Evolutionary conservation across 2,113 vertebrate species (phyloP).

Genomic region (Hystrix cristata): DNA sequence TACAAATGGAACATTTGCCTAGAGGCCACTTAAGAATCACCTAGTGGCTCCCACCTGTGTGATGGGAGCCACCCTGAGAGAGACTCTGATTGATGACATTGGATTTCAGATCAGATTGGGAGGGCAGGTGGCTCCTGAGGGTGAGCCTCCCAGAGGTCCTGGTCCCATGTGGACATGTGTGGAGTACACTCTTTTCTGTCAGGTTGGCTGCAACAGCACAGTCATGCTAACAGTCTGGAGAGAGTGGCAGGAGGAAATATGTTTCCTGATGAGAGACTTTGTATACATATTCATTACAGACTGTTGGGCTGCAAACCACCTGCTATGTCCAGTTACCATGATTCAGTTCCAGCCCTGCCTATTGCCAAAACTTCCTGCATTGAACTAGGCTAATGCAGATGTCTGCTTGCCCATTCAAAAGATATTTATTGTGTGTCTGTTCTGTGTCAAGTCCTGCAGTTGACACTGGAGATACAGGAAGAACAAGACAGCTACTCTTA

Average conservation of each 20-base stretch:
- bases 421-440: background rate
- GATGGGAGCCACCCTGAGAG: background rate
- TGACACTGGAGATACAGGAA: background rate
- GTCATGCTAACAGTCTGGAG: background rate
- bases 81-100: background rate
- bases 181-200: background rate
- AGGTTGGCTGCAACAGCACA: background rate
- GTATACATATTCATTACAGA: accelerated
- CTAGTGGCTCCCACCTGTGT: background rate
- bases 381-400: background rate
- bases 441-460: background rate
- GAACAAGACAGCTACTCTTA: background rate
- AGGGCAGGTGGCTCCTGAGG: background rate
- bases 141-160: background rate
- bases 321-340: background rate
- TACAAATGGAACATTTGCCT: background rate
- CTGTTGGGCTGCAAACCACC: background rate
- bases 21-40: background rate
- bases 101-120: background rate
- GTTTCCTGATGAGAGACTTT: background rate
- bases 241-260: background rate
- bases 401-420: background rate
- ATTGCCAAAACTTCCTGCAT: background rate
- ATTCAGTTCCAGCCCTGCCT: background rate
- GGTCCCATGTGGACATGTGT: background rate